Evolutionary conservation across 1,140 invertebrate species (phyloP).

Genomic region (Hylaeus volcanicus): DNA sequence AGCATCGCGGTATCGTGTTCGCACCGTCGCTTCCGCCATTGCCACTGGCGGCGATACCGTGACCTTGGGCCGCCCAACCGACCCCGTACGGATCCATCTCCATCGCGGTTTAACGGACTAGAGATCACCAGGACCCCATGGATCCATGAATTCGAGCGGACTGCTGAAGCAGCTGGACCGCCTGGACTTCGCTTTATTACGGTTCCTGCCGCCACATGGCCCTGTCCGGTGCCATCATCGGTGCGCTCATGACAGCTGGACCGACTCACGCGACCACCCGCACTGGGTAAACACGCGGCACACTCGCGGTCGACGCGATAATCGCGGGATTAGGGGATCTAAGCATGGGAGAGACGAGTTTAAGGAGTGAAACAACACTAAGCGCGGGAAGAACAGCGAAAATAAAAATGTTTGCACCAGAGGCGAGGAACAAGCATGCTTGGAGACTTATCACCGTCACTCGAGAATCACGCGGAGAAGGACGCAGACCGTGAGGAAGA

Average conservation of each 20-base stretch:
- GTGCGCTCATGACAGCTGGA: conserved; percentile 17
- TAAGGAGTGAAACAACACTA: no score
- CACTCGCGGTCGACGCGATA: conserved; percentile 1
- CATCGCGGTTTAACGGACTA: conserved; percentile 5
- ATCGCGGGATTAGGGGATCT: background rate
- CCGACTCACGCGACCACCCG: conserved; percentile 27
- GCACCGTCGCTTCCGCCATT: conserved; percentile 24
- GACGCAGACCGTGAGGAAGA: conserved; percentile 56
- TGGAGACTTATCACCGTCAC: background rate
- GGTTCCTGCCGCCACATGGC: conserved; percentile 59
- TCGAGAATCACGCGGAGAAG: conserved; percentile 30
- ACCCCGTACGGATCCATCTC: conserved; percentile 75
- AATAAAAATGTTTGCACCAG: no score
- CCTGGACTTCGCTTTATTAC: conserved; percentile 21
- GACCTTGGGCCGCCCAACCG: conserved; percentile 74
- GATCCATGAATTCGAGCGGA: no score
- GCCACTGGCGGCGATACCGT: conserved; percentile 49
- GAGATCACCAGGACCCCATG: no score
- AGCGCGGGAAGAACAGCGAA: no score
- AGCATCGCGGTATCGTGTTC: conserved; percentile 70
- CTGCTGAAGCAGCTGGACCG: background rate
- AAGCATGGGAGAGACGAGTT: no score
- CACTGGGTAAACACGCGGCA: conserved; percentile 50
- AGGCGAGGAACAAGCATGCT: no score
- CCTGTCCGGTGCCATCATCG: conserved; percentile 72